Percentiles rank a stretch among this genome's conserved stretches.
Conservation (phyloP, 1,140 invertebrate genomes). For the Galleria mellonella region DNA sequence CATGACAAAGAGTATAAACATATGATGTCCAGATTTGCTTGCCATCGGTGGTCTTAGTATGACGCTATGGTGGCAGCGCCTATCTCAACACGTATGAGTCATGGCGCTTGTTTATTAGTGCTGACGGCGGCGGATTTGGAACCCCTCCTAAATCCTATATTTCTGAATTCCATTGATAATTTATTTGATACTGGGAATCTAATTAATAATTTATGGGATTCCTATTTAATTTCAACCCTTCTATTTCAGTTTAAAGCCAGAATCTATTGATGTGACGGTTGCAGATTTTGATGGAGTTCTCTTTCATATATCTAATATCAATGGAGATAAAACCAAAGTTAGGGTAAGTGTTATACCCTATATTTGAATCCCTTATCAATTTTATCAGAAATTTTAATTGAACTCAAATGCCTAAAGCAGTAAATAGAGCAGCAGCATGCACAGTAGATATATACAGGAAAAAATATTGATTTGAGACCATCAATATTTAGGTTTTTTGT, state of each 20-base stretch:
- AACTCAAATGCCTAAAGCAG: too few relatives aligned
- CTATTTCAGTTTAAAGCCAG: slow-evolving; percentile 90
- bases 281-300: slow-evolving; percentile 99
- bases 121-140: slow-evolving; percentile 51
- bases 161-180: slow-evolving; percentile 58
- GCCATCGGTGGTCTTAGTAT: slow-evolving; percentile 15
- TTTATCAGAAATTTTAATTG: neutral
- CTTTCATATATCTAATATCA: slow-evolving; percentile 98
- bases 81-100: slow-evolving; percentile 62
- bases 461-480: too few relatives aligned
- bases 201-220: neutral
- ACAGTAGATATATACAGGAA: too few relatives aligned
- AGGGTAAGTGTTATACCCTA: slow-evolving; percentile 79
- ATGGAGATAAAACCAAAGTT: slow-evolving; percentile 97
- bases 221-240: neutral
- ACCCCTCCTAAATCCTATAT: slow-evolving; percentile 45
- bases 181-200: too few relatives aligned
- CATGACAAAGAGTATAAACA: neutral
- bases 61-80: slow-evolving; percentile 46
- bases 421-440: too few relatives aligned
- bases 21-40: neutral
- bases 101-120: slow-evolving; percentile 48
- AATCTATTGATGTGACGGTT: slow-evolving; percentile 94
- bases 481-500: too few relatives aligned
- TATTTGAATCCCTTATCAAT: neutral